Evolutionary conservation across 1,140 invertebrate genomes (phyloP), one percentile per base, ranked within the genome.

Genomic region (Temnothorax longispinosus): DNA sequence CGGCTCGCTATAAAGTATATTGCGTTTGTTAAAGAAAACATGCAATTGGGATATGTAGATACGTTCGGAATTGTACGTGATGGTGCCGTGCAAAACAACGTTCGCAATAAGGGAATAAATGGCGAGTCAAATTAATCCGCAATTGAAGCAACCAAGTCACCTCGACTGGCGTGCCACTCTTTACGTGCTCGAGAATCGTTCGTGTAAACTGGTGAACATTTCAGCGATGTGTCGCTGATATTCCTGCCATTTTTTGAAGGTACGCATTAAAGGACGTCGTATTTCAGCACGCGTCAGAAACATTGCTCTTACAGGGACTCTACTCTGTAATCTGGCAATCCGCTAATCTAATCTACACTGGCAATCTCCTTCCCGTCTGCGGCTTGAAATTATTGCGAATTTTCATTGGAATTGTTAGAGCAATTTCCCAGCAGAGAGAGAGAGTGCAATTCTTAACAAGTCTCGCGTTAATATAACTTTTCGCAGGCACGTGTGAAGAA

Each of bases 331-430:
- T 89, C 77, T 89, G 72, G 69, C 74, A 90, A 90, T 90, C 88
- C 80, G 74, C 80, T 88, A 90, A 90, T 90, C 89, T 90, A 90
- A 90, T 90, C 89, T 62, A 27, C 71, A 35, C 47, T 56, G 32
- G 69, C 67, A 69, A 90, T 88, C 89, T 67, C 56, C 65, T 44
- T 60, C 21, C 52, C 67, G 44, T 41, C 69, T 35, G 47, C n/a
- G 77, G 32, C 41, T 65, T 86, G 32, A 90, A 90, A 90, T 90
- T 90, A 90, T 90, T 90, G 87, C 86, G 47, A 85, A 90, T 76
- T 90, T 90, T 85, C 88, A 90, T 90, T 76, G 86, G 84, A 86
- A 89, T 90, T 86, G 88, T 90, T 90, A 80, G 78, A 90, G 58
- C 80, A 76, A 90, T 90, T 85, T 90, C 75, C 72, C 58, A 41